Evolutionary conservation across 2,113 vertebrate genomes (phyloP).

Genomic region (Acinonyx jubatus): DNA sequence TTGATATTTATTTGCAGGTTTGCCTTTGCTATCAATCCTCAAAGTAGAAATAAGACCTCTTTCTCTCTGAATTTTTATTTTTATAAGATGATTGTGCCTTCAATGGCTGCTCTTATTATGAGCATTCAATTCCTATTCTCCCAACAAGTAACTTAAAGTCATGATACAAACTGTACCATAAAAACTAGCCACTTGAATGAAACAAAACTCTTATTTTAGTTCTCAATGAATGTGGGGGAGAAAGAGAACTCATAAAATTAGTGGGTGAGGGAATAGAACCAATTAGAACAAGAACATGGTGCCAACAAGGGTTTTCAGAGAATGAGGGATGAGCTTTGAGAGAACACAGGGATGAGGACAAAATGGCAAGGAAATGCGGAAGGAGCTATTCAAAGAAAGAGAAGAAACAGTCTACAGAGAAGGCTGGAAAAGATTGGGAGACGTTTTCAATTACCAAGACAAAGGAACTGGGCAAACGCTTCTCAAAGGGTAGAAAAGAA

Average conservation of each 20-base stretch:
- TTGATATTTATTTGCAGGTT: slow-evolving; percentile 35
- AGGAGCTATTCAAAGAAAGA: slow-evolving; percentile 43
- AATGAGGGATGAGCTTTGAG: slow-evolving; percentile 23
- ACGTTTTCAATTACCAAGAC: slow-evolving; percentile 54
- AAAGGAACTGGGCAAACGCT: slow-evolving; percentile 39
- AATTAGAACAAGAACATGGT: not conserved
- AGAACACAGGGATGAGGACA: not conserved
- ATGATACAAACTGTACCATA: not conserved
- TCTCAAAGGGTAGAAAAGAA: slow-evolving; percentile 21
- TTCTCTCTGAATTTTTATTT: slow-evolving; percentile 49
- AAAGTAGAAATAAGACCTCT: slow-evolving; percentile 23
- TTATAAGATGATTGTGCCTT: not conserved
- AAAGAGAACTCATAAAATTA: not conserved
- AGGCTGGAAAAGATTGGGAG: not conserved
- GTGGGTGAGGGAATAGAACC: slow-evolving; percentile 2
- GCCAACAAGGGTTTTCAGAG: slow-evolving; percentile 42
- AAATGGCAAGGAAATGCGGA: slow-evolving; percentile 46
- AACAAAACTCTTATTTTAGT: not conserved
- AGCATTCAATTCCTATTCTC: not conserved
- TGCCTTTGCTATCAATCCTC: not conserved
- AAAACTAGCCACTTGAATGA: not conserved
- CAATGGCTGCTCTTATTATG: not conserved
- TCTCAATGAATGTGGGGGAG: not conserved
- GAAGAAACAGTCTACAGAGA: slow-evolving; percentile 7
- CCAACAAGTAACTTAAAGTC: slow-evolving; percentile 10